A percentile compares a stretch with the other conserved stretches of the same genome.
Evolutionary conservation across 2,888 invertebrate species (phyloP).

Genomic region (Mythimna loreyi): DNA sequence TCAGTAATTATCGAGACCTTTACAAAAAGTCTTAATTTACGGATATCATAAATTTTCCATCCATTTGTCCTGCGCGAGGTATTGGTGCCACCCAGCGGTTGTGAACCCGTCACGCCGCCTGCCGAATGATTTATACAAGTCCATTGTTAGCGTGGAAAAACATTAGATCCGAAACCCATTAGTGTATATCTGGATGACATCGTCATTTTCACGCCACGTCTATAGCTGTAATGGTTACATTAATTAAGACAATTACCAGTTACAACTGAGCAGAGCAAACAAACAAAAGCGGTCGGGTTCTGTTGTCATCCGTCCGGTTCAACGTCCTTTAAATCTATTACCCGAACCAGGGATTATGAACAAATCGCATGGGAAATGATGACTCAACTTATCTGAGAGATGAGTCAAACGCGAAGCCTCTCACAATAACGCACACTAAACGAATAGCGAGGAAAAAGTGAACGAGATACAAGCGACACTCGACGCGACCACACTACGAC

Average conservation of each 20-base stretch:
- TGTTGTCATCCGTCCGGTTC: background rate
- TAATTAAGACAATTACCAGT: background rate
- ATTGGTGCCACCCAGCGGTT: background rate
- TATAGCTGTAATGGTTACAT: background rate
- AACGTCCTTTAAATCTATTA: constrained; percentile 22
- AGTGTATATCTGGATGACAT: constrained; percentile 22
- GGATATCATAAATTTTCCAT: constrained; percentile 7
- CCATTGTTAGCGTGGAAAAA: constrained; percentile 25
- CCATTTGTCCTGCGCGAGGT: background rate
- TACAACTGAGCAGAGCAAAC: background rate
- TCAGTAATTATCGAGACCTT: background rate
- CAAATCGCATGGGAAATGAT: constrained; percentile 36
- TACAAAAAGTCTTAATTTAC: background rate
- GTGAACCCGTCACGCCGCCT: constrained; percentile 8
- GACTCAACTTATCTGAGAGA: constrained; percentile 47
- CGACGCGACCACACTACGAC: constrained; percentile 49
- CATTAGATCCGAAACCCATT: constrained; percentile 37
- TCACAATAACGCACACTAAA: constrained; percentile 57
- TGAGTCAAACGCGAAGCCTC: constrained; percentile 40
- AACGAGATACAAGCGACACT: constrained; percentile 55
- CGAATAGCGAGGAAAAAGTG: constrained; percentile 60
- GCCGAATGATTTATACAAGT: constrained; percentile 37
- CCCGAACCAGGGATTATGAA: constrained; percentile 29
- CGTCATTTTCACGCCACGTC: background rate
- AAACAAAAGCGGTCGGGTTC: background rate